Evolutionary conservation across 2,888 invertebrate genomes (phyloP).

Genomic region (Chrysolina oricalcia): DNA sequence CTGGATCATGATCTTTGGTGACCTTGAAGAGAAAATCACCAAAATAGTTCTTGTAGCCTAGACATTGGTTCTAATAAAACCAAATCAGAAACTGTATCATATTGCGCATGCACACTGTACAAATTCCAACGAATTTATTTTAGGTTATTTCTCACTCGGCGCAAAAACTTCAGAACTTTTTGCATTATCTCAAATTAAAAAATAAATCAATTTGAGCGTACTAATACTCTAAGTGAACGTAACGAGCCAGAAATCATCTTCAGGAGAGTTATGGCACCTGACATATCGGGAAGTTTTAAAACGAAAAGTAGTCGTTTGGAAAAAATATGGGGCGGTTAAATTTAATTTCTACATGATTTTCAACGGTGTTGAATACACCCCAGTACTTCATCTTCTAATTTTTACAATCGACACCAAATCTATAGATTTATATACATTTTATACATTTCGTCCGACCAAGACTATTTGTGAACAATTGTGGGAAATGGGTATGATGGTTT

Average conservation of each 20-base stretch:
- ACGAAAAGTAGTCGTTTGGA: conserved; percentile 16
- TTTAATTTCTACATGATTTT: conserved; percentile 50
- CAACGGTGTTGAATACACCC: conserved; percentile 46
- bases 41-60: too few species aligned
- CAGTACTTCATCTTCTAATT: conserved; percentile 34
- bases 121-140: not conserved
- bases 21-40: too few species aligned
- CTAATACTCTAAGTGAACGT: conserved; percentile 9
- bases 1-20: too few species aligned
- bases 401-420: conserved; percentile 52
- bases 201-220: conserved; percentile 54
- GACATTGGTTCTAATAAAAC: too few species aligned
- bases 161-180: conserved; percentile 43
- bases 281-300: not conserved
- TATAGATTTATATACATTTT: conserved; percentile 35
- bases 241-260: conserved; percentile 23
- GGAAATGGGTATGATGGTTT: not conserved
- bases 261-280: conserved; percentile 49
- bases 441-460: conserved; percentile 25
- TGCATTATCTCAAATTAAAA: conserved; percentile 51
- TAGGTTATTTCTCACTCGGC: conserved; percentile 19
- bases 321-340: conserved; percentile 28
- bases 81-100: not conserved
- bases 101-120: not conserved
- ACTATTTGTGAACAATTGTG: not conserved